A percentile compares a stretch with the other conserved stretches of the same genome.
These are phyloP conservation scores for Cheumatopsyche charites DNA, from an alignment of 1,140 invertebrate genomes.

Conservation along the genomic window DNA sequence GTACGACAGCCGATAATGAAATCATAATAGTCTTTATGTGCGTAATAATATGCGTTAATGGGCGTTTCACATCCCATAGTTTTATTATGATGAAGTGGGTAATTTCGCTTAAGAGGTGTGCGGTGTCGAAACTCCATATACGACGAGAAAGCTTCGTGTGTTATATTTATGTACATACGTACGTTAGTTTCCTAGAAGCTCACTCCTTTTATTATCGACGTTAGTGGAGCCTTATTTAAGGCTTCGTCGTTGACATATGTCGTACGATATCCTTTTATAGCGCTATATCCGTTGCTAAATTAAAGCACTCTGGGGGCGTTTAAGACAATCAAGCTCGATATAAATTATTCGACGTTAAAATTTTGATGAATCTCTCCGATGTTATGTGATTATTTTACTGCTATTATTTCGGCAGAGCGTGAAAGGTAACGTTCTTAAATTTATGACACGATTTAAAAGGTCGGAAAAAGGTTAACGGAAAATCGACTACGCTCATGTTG, in stretches of 20 bases:
- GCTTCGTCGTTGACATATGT: neutral
- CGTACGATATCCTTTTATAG: constrained; percentile 4
- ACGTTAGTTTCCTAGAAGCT: constrained; percentile 1
- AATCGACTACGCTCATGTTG: no score
- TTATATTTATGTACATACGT: neutral
- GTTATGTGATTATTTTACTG: no score
- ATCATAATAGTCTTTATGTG: constrained; percentile 15
- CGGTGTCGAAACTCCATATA: neutral
- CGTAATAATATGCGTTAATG: constrained; percentile 22
- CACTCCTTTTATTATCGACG: constrained; percentile 9
- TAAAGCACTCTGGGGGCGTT: no score
- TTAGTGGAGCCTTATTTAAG: neutral
- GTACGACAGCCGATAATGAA: constrained; percentile 6
- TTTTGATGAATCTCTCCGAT: no score
- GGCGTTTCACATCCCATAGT: constrained; percentile 19
- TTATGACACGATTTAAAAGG: no score
- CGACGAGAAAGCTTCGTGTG: no score
- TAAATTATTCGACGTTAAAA: no score
- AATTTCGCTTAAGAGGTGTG: constrained; percentile 24
- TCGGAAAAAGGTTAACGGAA: no score
- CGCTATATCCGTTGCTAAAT: no score
- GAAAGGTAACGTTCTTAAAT: no score
- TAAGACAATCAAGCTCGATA: no score
- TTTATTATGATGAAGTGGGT: constrained; percentile 28
- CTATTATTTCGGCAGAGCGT: no score